These are phyloP conservation scores for Callithrix jacchus DNA, from an alignment of 2,113 vertebrate species.

Conservation along the genomic window DNA sequence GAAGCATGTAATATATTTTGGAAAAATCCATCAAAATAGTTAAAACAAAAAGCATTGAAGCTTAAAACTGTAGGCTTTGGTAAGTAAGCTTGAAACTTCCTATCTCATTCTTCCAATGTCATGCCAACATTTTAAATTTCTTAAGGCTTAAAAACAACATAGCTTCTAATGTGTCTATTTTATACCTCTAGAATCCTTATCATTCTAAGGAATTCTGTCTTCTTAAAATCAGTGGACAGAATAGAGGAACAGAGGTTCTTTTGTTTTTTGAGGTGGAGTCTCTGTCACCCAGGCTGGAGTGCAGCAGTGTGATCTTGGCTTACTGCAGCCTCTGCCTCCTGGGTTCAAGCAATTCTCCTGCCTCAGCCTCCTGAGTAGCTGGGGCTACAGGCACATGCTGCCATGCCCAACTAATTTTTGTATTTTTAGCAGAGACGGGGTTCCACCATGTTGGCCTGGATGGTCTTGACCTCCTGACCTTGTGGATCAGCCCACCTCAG, in stretches of 20 bases:
- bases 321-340: no score
- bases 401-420: no score
- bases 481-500: no score
- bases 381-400: no score
- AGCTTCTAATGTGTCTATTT: not conserved
- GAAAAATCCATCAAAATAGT: conserved; percentile 73
- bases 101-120: not conserved
- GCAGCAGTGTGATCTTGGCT: no score
- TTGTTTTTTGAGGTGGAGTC: no score
- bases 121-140: conserved; percentile 36
- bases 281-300: no score
- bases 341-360: no score
- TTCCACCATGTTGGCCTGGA: no score
- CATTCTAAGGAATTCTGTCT: not conserved
- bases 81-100: conserved; percentile 40
- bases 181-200: not conserved
- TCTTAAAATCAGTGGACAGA: not conserved
- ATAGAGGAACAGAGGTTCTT: not conserved
- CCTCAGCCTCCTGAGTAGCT: no score
- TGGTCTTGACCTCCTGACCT: no score
- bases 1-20: conserved; percentile 70
- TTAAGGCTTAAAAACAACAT: conserved; percentile 15
- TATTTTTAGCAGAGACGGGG: no score
- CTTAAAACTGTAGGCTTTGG: conserved; percentile 45
- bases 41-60: conserved; percentile 60